Evolutionary conservation across 2,888 invertebrate genomes (phyloP).

Genomic region (Girardia tigrina): DNA sequence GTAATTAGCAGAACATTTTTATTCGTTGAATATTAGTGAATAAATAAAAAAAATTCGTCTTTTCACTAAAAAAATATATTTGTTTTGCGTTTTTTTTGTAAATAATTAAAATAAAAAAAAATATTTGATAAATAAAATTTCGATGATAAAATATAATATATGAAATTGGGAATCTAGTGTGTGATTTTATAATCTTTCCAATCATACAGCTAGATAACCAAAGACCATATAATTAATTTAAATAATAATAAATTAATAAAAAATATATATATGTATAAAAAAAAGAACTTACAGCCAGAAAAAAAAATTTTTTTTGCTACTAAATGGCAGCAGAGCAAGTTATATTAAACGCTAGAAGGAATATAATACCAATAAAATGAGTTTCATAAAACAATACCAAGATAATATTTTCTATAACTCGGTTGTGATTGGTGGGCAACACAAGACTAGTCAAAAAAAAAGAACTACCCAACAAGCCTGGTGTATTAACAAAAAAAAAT

Average conservation of each 20-base stretch:
- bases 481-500: too few species aligned
- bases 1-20: not conserved
- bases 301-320: not conserved
- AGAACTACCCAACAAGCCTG: constrained; percentile 10
- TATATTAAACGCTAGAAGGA: not conserved
- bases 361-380: constrained; percentile 14
- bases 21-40: not conserved
- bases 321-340: not conserved
- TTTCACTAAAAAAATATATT: not conserved
- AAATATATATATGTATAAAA: not conserved
- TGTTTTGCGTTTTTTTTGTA: too few species aligned
- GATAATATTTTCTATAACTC: not conserved
- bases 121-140: too few species aligned
- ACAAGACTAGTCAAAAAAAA: not conserved
- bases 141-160: constrained; percentile 2
- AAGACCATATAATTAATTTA: constrained; percentile 15
- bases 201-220: constrained; percentile 23
- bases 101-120: too few species aligned
- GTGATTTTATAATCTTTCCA: not conserved
- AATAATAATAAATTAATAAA: not conserved
- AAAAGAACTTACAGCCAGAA: not conserved
- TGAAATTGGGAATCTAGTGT: constrained; percentile 18
- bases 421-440: not conserved
- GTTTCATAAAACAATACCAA: constrained; percentile 4
- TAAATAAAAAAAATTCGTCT: not conserved